Percentiles rank a stretch among this genome's conserved stretches.
phyloP scores from a whole-genome alignment of 2,888 invertebrate genomes.

The Congeria kusceri region DNA sequence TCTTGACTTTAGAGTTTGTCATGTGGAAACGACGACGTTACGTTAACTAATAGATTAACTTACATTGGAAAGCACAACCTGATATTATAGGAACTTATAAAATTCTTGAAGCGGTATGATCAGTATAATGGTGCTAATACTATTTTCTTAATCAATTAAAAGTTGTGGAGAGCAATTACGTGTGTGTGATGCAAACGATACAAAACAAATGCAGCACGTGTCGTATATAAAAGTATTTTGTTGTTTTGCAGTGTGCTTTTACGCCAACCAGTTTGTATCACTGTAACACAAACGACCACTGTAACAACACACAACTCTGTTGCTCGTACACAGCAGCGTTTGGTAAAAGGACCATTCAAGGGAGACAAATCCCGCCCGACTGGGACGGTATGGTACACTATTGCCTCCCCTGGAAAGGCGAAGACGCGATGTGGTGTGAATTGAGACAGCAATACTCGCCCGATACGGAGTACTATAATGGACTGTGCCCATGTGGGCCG shows the following conservation, averaged over 20 bases:
- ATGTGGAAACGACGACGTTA: no score
- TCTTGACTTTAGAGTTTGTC: no score
- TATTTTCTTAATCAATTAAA: no score
- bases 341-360: slow-evolving; percentile 51
- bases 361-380: slow-evolving; percentile 49
- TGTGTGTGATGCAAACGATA: no score
- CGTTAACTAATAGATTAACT: no score
- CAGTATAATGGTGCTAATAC: no score
- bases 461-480: slow-evolving; percentile 60
- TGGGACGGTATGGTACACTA: slow-evolving; percentile 71
- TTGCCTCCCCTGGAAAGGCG: slow-evolving; percentile 76
- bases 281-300: slow-evolving; percentile 64
- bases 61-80: no score
- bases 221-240: no score
- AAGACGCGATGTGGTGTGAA: slow-evolving; percentile 73
- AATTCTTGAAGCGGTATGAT: no score
- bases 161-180: no score
- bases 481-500: slow-evolving; percentile 76
- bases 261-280: slow-evolving; percentile 36
- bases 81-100: no score
- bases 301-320: slow-evolving; percentile 57
- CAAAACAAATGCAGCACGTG: no score
- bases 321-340: slow-evolving; percentile 71
- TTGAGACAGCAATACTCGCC: slow-evolving; percentile 66
- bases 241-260: neutral